Base-by-base conservation (phyloP, 2,797 vertebrate species). In the Malacoctenus gilli region DNA sequence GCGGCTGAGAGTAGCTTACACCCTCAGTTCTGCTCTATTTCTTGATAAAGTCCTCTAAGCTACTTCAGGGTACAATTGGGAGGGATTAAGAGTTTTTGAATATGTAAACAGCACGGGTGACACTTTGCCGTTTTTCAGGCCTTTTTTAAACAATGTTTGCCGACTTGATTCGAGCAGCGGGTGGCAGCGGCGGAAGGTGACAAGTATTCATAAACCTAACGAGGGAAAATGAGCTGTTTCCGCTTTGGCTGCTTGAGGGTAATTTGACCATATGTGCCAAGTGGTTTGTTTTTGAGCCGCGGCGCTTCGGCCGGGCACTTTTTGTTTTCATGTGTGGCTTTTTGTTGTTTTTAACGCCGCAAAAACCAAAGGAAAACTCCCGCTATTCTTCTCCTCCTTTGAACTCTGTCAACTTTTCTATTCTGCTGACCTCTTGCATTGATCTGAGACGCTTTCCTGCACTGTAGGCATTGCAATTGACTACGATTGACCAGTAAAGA, bases 11-110 rank as follows among this genome's bases (percentile, higher is more conserved):
- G 50, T 25, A 42, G 54, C 63, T 60, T 56, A 46, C 59, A 42
- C 39, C 13, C 66, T 68, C 66, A 4, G 42, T 68, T 34, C 61
- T 15, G 36, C 63, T 69, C 58, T 48, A 9, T 70, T 71, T 68
- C 34, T 48, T 57, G 56, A 85, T 73, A 67, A 72, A 78, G 54
- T 68, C 61, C 68, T 75, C 53, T 60, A 41, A 77, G 77, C 71
- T 53, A 41, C 61, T 67, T 73, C 51, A 66, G 75, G 68, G 69
- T 70, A 75, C 68, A 72, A 65, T 47, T 70, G 48, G 14, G 49
- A 13, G 20, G 59, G 77, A 77, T 83, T 82, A 79, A 57, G 20
- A 32, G 32, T 44, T 44, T 70, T 30, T 59, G 53, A 71, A 81
- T 68, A 66, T 66, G 62, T 80, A 79, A 75, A 77, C 67, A 68